These are phyloP conservation scores for Brachypodius melanocephalos DNA, from an alignment of 2,113 vertebrate species.

Conservation along the genomic window DNA sequence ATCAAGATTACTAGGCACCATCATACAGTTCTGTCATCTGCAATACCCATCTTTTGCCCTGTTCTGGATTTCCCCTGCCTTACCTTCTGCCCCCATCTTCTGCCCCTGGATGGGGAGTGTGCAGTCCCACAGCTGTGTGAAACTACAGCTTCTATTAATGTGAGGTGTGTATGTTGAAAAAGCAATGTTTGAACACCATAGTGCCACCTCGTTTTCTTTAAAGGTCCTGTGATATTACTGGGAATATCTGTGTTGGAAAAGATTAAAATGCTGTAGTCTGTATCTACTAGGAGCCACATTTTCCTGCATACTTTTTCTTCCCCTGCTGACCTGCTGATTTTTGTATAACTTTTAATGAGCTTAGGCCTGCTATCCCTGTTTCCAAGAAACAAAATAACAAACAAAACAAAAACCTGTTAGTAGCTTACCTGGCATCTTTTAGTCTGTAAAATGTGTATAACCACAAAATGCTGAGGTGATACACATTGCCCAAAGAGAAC, in stretches of 20 bases:
- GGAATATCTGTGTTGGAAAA: background rate
- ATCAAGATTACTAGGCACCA: background rate
- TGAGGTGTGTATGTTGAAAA: background rate
- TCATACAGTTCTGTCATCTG: background rate
- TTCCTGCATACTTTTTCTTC: background rate
- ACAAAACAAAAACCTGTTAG: background rate
- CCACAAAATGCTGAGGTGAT: background rate
- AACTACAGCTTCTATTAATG: background rate
- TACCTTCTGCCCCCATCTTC: background rate
- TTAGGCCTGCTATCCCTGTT: background rate
- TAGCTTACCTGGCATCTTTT: background rate
- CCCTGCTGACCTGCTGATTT: background rate
- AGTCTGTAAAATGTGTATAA: background rate
- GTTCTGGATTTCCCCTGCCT: background rate
- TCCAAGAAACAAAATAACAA: background rate
- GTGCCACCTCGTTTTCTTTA: background rate
- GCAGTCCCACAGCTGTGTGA: background rate
- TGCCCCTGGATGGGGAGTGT: background rate
- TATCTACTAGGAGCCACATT: background rate
- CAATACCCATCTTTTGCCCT: background rate
- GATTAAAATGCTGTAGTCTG: background rate
- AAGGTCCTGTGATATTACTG: background rate
- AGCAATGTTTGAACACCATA: background rate
- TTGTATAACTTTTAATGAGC: background rate
- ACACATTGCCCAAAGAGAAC: rapidly evolving